Conservation (phyloP, 2,888 invertebrate genomes). For the Halictus quadricinctus region DNA sequence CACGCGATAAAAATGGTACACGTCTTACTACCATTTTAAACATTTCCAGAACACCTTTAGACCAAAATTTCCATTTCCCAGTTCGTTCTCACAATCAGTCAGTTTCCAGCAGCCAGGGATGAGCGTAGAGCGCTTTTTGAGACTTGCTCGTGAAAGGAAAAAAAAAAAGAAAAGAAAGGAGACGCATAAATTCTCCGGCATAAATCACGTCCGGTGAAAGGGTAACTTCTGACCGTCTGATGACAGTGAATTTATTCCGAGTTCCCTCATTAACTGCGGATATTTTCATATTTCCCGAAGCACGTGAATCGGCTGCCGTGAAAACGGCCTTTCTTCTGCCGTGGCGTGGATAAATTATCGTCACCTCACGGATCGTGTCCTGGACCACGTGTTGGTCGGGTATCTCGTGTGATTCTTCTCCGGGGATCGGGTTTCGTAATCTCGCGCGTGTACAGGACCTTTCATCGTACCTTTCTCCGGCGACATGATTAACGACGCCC, state of each 20-base stretch:
- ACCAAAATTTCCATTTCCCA: neutral
- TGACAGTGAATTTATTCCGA: slow-evolving; percentile 46
- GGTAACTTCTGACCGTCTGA: slow-evolving; percentile 8
- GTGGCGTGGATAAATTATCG: slow-evolving; percentile 67
- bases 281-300: slow-evolving; percentile 65
- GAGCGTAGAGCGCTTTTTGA: neutral
- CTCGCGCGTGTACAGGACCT: slow-evolving; percentile 68
- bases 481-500: slow-evolving; percentile 60
- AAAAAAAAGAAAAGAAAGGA: neutral
- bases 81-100: neutral
- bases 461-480: slow-evolving; percentile 63
- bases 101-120: neutral
- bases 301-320: slow-evolving; percentile 46
- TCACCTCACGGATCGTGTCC: slow-evolving; percentile 51
- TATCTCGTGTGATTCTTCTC: slow-evolving; percentile 63
- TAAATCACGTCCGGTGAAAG: slow-evolving; percentile 43
- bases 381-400: slow-evolving; percentile 42
- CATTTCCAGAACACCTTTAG: neutral
- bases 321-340: slow-evolving; percentile 40
- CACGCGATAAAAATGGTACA: neutral
- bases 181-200: slow-evolving; percentile 6
- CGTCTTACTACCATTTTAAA: neutral
- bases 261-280: slow-evolving; percentile 51
- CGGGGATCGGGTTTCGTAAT: slow-evolving; percentile 67
- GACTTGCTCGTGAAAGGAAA: neutral